phyloP scores from a whole-genome alignment of 2,113 vertebrate genomes.

The Grammomys surdaster region DNA sequence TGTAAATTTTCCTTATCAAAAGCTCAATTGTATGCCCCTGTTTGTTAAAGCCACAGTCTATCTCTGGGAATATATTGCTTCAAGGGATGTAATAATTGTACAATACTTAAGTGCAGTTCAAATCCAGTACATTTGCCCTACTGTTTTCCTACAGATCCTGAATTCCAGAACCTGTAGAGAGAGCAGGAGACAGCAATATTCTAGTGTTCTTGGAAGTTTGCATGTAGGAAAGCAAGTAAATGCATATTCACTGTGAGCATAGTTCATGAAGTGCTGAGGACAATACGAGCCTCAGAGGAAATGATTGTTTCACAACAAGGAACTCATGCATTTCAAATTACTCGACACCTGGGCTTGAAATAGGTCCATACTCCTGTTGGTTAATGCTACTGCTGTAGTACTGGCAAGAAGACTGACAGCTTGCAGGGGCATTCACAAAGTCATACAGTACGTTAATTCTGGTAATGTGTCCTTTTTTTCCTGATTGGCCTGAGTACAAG shows the following conservation, averaged over 20 bases:
- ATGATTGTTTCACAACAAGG: conserved; percentile 86
- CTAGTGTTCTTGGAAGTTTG: conserved; percentile 69
- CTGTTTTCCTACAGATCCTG: conserved; percentile 18
- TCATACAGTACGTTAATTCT: conserved; percentile 83
- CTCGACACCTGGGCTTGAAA: conserved; percentile 87
- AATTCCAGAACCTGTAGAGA: conserved; percentile 58
- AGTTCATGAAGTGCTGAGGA: conserved; percentile 77
- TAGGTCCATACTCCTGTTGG: conserved; percentile 80
- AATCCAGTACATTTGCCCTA: not conserved
- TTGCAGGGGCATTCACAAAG: conserved; percentile 85
- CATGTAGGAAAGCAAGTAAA: conserved; percentile 76
- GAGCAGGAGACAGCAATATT: conserved; percentile 25
- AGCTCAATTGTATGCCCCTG: not conserved
- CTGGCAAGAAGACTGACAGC: conserved; percentile 84
- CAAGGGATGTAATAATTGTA: not conserved
- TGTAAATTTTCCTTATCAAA: not conserved
- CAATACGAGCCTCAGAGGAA: conserved; percentile 80
- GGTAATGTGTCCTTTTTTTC: conserved; percentile 72
- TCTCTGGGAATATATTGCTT: conserved; percentile 47
- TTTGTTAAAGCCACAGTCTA: conserved; percentile 27
- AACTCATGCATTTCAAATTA: conserved; percentile 85
- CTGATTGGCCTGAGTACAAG: conserved; percentile 71
- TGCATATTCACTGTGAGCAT: conserved; percentile 67
- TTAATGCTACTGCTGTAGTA: conserved; percentile 77
- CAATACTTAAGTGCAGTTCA: not conserved